These are phyloP conservation scores for Trissolcus brochymenae DNA, from an alignment of 2,888 invertebrate genomes.

Conservation along the genomic window DNA sequence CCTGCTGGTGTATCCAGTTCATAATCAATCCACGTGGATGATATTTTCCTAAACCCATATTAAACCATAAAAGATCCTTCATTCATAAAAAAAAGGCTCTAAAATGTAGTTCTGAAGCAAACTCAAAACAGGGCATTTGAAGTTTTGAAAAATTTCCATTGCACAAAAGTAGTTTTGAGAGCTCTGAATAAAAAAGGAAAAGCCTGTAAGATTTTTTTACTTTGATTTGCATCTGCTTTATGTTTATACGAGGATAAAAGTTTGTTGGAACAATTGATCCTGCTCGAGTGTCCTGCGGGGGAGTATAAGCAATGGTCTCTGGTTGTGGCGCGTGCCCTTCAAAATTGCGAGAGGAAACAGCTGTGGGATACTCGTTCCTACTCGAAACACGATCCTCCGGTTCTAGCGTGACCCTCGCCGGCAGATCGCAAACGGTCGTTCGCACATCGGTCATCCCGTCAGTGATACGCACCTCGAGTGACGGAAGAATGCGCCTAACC, in stretches of 20 bases:
- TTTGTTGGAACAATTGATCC: constrained; percentile 57
- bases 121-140: too few relatives aligned
- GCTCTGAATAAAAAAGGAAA: too few relatives aligned
- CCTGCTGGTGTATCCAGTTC: neutral
- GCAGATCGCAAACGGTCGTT: constrained; percentile 37
- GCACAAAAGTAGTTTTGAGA: too few relatives aligned
- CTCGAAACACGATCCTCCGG: constrained; percentile 50
- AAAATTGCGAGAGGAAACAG: constrained; percentile 61
- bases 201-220: too few relatives aligned
- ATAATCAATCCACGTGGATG: neutral
- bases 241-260: constrained; percentile 2
- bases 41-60: neutral
- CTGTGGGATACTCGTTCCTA: constrained; percentile 55
- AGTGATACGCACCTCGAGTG: constrained; percentile 22
- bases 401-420: constrained; percentile 4
- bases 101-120: too few relatives aligned
- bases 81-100: too few relatives aligned
- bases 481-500: constrained; percentile 23
- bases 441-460: constrained; percentile 33
- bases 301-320: constrained; percentile 29
- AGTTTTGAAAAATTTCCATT: too few relatives aligned
- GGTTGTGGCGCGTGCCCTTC: constrained; percentile 61
- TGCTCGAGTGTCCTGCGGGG: constrained; percentile 53
- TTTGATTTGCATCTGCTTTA: neutral
- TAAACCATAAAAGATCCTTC: neutral